Conservation (phyloP, 2,113 vertebrate genomes). For the Hiodon tergisus region DNA sequence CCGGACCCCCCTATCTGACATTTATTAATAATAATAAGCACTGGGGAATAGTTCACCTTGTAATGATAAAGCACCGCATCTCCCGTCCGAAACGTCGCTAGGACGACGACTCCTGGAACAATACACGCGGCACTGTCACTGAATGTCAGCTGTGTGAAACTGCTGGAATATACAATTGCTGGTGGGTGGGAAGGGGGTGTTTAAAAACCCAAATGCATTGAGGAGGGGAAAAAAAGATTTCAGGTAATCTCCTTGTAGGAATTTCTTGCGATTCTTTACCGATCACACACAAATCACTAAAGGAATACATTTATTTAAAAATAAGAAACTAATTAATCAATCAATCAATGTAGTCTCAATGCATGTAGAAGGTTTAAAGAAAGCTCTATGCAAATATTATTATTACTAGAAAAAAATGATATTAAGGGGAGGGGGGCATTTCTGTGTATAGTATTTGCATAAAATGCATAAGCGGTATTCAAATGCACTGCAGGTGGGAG, state of each 20-base stretch:
- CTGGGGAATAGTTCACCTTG: constrained; percentile 63
- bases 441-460: too few relatives aligned
- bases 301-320: background rate
- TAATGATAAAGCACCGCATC: constrained; percentile 44
- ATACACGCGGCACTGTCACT: background rate
- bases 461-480: too few relatives aligned
- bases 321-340: background rate
- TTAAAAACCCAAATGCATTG: background rate
- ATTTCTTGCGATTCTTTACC: too few relatives aligned
- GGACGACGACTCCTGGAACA: constrained; percentile 14
- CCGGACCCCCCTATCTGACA: constrained; percentile 61
- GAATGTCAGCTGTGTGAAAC: too few relatives aligned
- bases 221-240: background rate
- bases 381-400: too few relatives aligned
- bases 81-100: constrained; percentile 28
- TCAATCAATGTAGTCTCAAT: background rate
- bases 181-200: too few relatives aligned
- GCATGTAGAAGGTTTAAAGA: background rate
- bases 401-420: too few relatives aligned
- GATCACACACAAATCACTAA: background rate
- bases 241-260: too few relatives aligned
- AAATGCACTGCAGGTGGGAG: too few relatives aligned
- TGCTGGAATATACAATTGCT: too few relatives aligned
- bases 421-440: background rate
- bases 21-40: constrained; percentile 67